Evolutionary conservation across 2,797 vertebrate species (phyloP).

Genomic region (Alosa sapidissima): DNA sequence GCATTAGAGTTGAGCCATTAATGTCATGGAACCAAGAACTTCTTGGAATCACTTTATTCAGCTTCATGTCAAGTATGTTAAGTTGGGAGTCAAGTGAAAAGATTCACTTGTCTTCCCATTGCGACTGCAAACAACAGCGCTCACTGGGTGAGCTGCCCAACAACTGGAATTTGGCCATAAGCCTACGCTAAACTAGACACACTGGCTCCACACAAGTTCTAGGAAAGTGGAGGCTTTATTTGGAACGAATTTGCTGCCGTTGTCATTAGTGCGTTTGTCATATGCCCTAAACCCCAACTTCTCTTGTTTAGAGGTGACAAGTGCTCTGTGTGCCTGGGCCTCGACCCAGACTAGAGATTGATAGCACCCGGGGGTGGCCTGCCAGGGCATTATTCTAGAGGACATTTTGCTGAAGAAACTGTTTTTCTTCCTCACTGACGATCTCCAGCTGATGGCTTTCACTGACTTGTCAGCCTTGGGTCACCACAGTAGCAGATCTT

Average conservation of each 20-base stretch:
- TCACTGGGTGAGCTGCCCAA: background rate
- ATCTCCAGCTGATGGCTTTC: background rate
- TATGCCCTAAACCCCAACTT: background rate
- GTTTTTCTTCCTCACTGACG: background rate
- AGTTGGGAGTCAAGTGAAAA: background rate
- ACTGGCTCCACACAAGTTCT: background rate
- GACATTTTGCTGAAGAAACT: slow-evolving; percentile 3
- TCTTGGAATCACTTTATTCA: background rate
- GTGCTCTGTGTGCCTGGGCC: slow-evolving; percentile 6
- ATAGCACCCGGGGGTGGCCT: background rate
- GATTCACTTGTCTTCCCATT: background rate
- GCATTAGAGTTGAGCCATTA: too few relatives aligned
- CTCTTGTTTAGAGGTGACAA: slow-evolving; percentile 13
- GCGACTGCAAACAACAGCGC: background rate
- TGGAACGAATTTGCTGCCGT: background rate
- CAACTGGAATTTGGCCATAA: background rate
- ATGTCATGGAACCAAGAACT: background rate
- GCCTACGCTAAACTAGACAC: background rate
- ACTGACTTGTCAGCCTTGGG: background rate
- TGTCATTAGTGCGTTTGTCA: slow-evolving; percentile 7
- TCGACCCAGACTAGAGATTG: background rate
- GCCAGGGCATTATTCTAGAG: background rate
- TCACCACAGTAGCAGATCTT: slow-evolving; percentile 1
- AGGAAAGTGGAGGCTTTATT: slow-evolving; percentile 5
- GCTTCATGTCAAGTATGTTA: background rate